These are phyloP conservation scores for Morbakka virulenta DNA, from an alignment of 30 jellyfish, hydroid and myxozoan genomes.

Conservation along the genomic window DNA sequence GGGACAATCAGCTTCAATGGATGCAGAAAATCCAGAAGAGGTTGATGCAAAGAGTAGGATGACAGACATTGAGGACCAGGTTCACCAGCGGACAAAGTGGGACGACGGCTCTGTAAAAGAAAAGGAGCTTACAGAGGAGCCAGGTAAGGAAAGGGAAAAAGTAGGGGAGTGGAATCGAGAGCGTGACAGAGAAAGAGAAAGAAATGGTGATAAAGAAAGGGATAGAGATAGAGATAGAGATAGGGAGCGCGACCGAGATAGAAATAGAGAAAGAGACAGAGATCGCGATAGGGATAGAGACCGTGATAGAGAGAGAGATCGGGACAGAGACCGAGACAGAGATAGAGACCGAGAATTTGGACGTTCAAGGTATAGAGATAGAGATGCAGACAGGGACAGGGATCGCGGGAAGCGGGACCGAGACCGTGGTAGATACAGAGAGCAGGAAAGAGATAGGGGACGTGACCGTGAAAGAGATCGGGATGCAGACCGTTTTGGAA, in stretches of 20 bases:
- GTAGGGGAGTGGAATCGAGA: background rate
- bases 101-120: background rate
- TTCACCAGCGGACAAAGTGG: conserved; percentile 19
- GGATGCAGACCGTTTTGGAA: conserved; percentile 23
- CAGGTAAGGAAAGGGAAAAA: background rate
- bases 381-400: conserved; percentile 31
- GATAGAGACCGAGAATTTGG: conserved; percentile 37
- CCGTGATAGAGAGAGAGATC: conserved; percentile 8
- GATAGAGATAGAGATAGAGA: conserved; percentile 23
- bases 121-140: background rate
- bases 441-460: conserved; percentile 21
- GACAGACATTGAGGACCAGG: conserved; percentile 1
- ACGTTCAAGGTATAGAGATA: conserved; percentile 21
- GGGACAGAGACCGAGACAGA: conserved; percentile 44
- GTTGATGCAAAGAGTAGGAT: background rate
- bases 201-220: conserved; percentile 8
- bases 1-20: background rate
- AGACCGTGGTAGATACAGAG: conserved; percentile 42
- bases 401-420: conserved; percentile 63
- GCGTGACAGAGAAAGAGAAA: background rate
- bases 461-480: conserved; percentile 45
- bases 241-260: conserved; percentile 25
- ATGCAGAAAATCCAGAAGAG: background rate
- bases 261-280: conserved; percentile 58
- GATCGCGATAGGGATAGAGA: conserved; percentile 53